phyloP scores from a whole-genome alignment of 2,113 vertebrate genomes.

The Microcebus jonahi region DNA sequence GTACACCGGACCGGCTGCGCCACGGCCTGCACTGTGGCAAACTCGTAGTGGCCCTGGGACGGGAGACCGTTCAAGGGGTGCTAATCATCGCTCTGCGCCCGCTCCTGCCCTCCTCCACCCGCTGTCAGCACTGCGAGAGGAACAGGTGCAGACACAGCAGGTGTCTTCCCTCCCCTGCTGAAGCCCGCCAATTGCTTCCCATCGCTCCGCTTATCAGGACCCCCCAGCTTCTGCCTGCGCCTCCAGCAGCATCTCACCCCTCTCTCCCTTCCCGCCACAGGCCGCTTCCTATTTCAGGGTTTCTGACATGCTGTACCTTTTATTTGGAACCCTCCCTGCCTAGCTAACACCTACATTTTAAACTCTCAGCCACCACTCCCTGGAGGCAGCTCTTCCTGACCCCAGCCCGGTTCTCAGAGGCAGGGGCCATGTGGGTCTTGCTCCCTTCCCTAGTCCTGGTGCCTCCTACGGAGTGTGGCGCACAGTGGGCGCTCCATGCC shows the following conservation, averaged over 20 bases:
- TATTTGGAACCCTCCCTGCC: not conserved
- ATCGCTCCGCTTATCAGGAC: not conserved
- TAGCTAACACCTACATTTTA: not conserved
- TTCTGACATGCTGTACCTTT: not conserved
- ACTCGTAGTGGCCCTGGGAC: rapidly evolving
- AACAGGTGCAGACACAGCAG: not conserved
- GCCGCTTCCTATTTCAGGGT: not conserved
- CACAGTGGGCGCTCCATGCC: not conserved
- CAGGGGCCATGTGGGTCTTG: no score
- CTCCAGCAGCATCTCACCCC: not conserved
- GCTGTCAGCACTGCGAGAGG: not conserved
- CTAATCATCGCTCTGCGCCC: not conserved
- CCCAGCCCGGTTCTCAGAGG: not conserved
- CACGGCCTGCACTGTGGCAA: not conserved
- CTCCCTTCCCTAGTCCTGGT: not conserved
- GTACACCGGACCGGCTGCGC: no score
- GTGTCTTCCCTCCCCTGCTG: not conserved
- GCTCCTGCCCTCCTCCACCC: not conserved
- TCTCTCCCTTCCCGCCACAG: not conserved
- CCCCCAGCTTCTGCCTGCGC: not conserved
- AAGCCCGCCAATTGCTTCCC: not conserved
- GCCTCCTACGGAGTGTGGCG: not conserved
- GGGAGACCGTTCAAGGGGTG: no score
- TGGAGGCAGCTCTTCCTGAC: not conserved
- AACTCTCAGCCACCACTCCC: not conserved